phyloP scores from a whole-genome alignment of 2,113 vertebrate species.

The Glaucomys volans region DNA sequence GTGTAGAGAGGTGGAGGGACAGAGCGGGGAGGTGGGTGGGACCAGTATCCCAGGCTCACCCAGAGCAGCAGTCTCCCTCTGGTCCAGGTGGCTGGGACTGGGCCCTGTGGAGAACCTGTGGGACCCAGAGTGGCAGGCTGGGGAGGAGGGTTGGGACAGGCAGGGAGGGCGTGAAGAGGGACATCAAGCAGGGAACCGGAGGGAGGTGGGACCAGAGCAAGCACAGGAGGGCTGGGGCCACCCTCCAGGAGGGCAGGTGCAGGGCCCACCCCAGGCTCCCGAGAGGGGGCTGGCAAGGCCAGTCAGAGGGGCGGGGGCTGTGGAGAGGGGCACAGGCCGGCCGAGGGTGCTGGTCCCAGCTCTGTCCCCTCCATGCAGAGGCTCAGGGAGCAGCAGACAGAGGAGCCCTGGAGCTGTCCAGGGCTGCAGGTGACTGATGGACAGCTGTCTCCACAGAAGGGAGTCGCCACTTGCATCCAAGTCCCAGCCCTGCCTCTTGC shows the following conservation, averaged over 20 bases:
- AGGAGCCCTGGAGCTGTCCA: not conserved
- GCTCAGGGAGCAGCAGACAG: not conserved
- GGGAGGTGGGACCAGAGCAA: not conserved
- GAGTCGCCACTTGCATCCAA: not conserved
- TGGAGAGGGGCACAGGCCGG: accelerated
- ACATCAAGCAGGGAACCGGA: not conserved
- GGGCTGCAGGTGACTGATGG: no score
- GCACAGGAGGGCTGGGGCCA: not conserved
- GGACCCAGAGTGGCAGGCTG: not conserved
- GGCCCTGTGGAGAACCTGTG: not conserved
- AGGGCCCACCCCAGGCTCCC: not conserved
- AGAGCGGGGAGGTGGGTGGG: no score
- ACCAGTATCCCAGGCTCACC: no score
- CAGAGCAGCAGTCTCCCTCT: not conserved
- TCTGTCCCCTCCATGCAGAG: not conserved
- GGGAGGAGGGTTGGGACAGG: not conserved
- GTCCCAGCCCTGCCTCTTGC: not conserved
- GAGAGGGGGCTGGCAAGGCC: not conserved
- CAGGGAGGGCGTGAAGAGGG: not conserved
- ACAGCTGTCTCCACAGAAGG: no score
- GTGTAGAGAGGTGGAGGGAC: not conserved
- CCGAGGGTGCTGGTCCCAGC: not conserved
- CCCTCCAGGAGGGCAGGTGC: not conserved
- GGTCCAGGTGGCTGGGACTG: not conserved
- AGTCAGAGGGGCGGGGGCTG: not conserved